Evolutionary conservation across 2,888 invertebrate genomes (phyloP), one percentile per base, ranked within the genome.

Genomic region (Cheilosia grossa): DNA sequence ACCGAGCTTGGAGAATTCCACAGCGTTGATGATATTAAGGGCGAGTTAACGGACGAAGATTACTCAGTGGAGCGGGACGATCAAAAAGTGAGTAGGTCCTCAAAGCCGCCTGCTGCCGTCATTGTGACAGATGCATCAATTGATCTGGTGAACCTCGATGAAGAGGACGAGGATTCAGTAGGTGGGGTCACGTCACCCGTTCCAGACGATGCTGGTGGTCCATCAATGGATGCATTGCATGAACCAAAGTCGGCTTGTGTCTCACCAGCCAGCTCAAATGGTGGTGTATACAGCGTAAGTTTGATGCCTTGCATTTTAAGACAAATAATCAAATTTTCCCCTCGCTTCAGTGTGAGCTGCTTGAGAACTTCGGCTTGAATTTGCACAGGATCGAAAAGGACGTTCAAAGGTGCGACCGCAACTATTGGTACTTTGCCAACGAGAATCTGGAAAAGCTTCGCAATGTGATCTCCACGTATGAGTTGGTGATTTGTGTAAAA

Each of bases 381-480:
- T 92, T 98, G 27, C 98, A 99, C 91, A 94, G 98, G 51, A 98
- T 98, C 87, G 98, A 99, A 90, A 99, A 99, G 91, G 98, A 98
- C 91, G 98, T 99, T 1, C 98, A 98, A 91, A 93, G 98, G 77
- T 99, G 98, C 91, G 98, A 99, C 92, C 93, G 98, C 63, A 98
- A 98, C 91, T 97, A 98, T 90, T 96, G 96, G 92, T 99, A 98
- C 92, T 99, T 98, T 91, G 96, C 95, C 0, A 94, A 95, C 54
- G 95, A 96, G 85, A 98, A 98, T 92, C 93, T 98, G 88, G 98
- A 98, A 89, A 98, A 98, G 91, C 93, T 98, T 33, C 93, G 98
- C 73, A 98, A 98, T 92, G 96, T 99, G 72, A 98, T 99, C 96
- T 98, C 98, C 95, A 98, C 98, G 96, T 98, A 92, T 94, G 96